Base-by-base conservation (phyloP, 1,140 invertebrate species). In the Rhopalosiphum maidis region DNA sequence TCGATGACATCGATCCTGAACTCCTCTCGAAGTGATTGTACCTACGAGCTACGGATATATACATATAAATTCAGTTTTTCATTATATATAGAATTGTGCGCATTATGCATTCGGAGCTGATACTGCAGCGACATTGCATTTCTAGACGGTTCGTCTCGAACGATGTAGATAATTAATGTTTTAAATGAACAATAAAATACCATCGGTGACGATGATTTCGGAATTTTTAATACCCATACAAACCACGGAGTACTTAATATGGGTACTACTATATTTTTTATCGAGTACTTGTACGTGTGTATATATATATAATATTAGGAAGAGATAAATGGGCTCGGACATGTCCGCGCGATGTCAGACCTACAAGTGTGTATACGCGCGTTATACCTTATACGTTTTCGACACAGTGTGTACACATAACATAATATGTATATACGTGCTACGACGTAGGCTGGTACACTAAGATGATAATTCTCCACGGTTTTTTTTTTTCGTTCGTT, bases 321-420 rank as follows among this genome's bases (percentile, higher is more conserved):
- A 68, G 60, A 68, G 60, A 68, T 68, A 68, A 68, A 68, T 68
- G 60, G 11, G 60, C 60, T 68, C 60, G 60, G 30, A 68, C 60
- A n/a, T 68, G 60, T 68, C 60, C 60, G 60, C 60, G 60, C 30
- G 60, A 68, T 68, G 60, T n/a, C 60, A 68, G 60, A 68, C 60
- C 60, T 68, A 68, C 60, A n/a, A 68, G 60, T 68, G 60, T 68
- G 15, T 30, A 15, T 55, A 68, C 11, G 30, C 25, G 25, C 60
- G 30, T n/a, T 68, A 68, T 68, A n/a, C 60, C 60, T 68, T 68
- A 68, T 68, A 68, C 60, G 60, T 68, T 68, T 68, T 68, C 60
- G 60, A 68, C 60, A 68, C 54, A 23, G 54, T 23, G 30, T 68
- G 15, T 68, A 68, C 30, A 68, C 8, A 60, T 30, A 60, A 25